Conservation (phyloP, 1,140 invertebrate genomes). For the Drosophila sulfurigaster region DNA sequence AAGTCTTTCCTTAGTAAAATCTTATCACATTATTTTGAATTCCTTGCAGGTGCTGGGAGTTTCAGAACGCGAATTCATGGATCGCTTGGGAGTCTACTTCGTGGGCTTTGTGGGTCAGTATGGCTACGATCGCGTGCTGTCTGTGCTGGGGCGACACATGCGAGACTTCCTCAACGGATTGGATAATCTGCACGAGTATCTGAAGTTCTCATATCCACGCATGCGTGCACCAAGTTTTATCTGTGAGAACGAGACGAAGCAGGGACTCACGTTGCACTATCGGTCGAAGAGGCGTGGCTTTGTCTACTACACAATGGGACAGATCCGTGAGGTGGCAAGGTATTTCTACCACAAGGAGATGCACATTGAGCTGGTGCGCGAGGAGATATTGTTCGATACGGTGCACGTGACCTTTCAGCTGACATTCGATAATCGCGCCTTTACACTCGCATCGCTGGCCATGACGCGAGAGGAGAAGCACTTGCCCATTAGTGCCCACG, state of each 20-base stretch:
- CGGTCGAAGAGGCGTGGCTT: slow-evolving; percentile 96
- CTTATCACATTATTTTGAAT: neutral
- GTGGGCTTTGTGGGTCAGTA: slow-evolving; percentile 97
- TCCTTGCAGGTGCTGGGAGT: slow-evolving; percentile 91
- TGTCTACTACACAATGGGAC: slow-evolving; percentile 98
- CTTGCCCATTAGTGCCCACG: slow-evolving; percentile 93
- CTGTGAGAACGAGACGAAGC: slow-evolving; percentile 96
- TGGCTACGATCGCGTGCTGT: slow-evolving; percentile 96
- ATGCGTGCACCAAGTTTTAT: slow-evolving; percentile 97
- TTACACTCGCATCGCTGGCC: slow-evolving; percentile 91
- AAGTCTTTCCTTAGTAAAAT: neutral
- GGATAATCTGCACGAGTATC: slow-evolving; percentile 98
- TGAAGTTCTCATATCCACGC: slow-evolving; percentile 97
- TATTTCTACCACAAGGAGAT: slow-evolving; percentile 97
- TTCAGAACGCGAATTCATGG: slow-evolving; percentile 94
- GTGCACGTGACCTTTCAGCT: slow-evolving; percentile 97
- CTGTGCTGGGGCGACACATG: slow-evolving; percentile 96
- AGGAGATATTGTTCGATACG: slow-evolving; percentile 95
- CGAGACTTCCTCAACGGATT: slow-evolving; percentile 98
- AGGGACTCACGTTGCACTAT: slow-evolving; percentile 96
- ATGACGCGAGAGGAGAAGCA: slow-evolving; percentile 95
- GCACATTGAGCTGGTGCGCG: slow-evolving; percentile 94
- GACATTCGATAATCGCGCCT: slow-evolving; percentile 96
- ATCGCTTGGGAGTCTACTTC: slow-evolving; percentile 95
- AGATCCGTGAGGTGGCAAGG: slow-evolving; percentile 95